Evolutionary conservation across 2,113 vertebrate genomes (phyloP), one percentile per base, ranked within the genome.

Genomic region (Grantiella picta): DNA sequence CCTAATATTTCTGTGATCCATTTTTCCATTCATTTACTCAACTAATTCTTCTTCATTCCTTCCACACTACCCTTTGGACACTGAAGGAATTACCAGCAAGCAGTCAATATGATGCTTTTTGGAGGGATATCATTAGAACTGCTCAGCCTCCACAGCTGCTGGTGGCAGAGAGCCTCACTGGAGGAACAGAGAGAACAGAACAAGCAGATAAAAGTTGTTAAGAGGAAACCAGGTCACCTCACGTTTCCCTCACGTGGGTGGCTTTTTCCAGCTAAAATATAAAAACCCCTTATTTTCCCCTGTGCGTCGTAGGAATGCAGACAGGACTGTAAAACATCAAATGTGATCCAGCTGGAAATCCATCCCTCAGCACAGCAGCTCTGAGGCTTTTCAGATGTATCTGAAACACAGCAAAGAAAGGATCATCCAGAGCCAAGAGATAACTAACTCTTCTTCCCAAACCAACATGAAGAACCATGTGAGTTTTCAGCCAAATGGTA

Each of bases 391-490:
- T 63, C 77, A 19, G 45, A 60, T 49, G 12, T 2, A 38, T 38
- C 38, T 38, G 38, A 38, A 38, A 38, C 38, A 38, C 36, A 38
- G 38, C 38, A 38, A 38, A 38, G 12, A 38, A 38, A 38, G 12
- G 19, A 35, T 27, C 38, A 72, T 6, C 0, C 1, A 60, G 24
- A 83, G 19, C 45, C 54, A 36, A 12, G 59, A 21, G 57, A n/a
- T 11, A 10, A n/a, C 53, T 86, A 10, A n/a, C 53, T 86, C 38
- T 52, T 25, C 9, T 23, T 44, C 28, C 63, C 42, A 42, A 66
- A 79, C 3, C 56, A 44, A 60, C 14, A 15, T 0, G 2, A 68
- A 82, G 15, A 35, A 54, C 9, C 45, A 8, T 0, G 0, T 5
- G 13, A 60, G 23, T 65, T 81, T 70, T 84, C 44, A 81, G 56